These are phyloP conservation scores for Zeugodacus cucurbitae DNA, from an alignment of 1,140 invertebrate genomes.

Conservation along the genomic window DNA sequence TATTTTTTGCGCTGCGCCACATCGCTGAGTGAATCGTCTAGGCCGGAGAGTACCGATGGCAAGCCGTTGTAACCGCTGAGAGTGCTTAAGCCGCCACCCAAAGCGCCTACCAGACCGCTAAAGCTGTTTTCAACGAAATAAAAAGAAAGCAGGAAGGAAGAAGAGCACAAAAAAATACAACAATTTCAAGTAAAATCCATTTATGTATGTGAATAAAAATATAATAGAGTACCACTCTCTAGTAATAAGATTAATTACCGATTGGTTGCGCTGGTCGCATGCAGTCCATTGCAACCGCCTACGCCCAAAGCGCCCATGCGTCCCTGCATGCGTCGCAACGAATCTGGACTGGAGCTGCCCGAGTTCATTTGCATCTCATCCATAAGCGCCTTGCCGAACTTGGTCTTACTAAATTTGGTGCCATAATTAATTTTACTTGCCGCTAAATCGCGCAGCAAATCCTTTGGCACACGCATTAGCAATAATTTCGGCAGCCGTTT, in stretches of 20 bases:
- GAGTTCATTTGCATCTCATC: slow-evolving; percentile 76
- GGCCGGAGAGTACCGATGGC: slow-evolving; percentile 81
- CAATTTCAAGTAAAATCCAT: not conserved
- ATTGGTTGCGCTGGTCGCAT: slow-evolving; percentile 78
- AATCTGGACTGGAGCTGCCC: slow-evolving; percentile 79
- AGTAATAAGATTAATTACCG: slow-evolving; percentile 65
- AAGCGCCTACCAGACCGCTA: slow-evolving; percentile 75
- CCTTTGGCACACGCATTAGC: slow-evolving; percentile 86
- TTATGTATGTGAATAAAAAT: not conserved
- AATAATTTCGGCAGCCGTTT: slow-evolving; percentile 84
- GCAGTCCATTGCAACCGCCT: slow-evolving; percentile 79
- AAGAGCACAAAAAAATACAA: not conserved
- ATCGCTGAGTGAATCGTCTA: slow-evolving; percentile 84
- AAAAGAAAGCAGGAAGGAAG: not conserved
- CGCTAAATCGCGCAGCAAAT: slow-evolving; percentile 80
- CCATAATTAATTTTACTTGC: slow-evolving; percentile 79
- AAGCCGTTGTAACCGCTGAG: slow-evolving; percentile 80
- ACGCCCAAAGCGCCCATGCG: slow-evolving; percentile 63
- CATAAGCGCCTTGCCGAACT: slow-evolving; percentile 75
- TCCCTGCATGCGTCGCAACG: slow-evolving; percentile 72
- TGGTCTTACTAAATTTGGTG: slow-evolving; percentile 71
- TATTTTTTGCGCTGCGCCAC: slow-evolving; percentile 84
- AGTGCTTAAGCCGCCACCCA: slow-evolving; percentile 70
- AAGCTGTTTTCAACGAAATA: slow-evolving; percentile 68
- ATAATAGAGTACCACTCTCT: not conserved